phyloP scores from a whole-genome alignment of 2,113 vertebrate species.

The Perca fluviatilis region DNA sequence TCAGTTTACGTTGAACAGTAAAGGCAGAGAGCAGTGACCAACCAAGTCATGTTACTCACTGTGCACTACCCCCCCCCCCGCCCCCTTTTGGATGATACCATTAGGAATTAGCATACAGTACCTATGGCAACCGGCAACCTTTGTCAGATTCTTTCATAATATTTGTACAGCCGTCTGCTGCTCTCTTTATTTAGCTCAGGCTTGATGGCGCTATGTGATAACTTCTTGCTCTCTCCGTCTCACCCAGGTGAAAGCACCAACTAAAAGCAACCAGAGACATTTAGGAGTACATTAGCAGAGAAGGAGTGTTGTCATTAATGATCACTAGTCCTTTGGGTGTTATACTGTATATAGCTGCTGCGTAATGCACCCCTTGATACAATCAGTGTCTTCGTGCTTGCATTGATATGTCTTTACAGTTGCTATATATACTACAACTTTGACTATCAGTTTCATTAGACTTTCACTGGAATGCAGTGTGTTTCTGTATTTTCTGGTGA shows the following conservation, averaged over 20 bases:
- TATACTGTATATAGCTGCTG: neutral
- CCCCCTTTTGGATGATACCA: slow-evolving; percentile 74
- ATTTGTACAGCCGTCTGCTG: slow-evolving; percentile 83
- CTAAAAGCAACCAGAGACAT: slow-evolving; percentile 41
- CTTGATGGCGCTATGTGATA: slow-evolving; percentile 75
- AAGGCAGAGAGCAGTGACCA: slow-evolving; percentile 70
- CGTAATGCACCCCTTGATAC: neutral
- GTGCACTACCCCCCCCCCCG: slow-evolving; percentile 18
- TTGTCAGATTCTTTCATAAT: slow-evolving; percentile 85
- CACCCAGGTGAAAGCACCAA: slow-evolving; percentile 47
- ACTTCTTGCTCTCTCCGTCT: slow-evolving; percentile 60
- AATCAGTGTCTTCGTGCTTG: neutral
- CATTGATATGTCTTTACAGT: neutral
- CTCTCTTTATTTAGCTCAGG: slow-evolving; percentile 78
- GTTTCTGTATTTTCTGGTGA: slow-evolving; percentile 14
- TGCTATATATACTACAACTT: neutral
- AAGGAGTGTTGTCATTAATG: slow-evolving; percentile 18
- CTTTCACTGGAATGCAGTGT: neutral
- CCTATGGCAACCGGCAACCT: slow-evolving; percentile 88
- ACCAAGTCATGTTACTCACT: slow-evolving; percentile 63
- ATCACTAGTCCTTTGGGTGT: neutral
- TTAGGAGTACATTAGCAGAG: slow-evolving; percentile 40
- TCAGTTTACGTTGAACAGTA: slow-evolving; percentile 34
- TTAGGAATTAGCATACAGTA: slow-evolving; percentile 87
- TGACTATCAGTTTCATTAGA: neutral